Percentiles rank a stretch among this genome's conserved stretches.
phyloP scores from a whole-genome alignment of 2,888 invertebrate species.

The Panorpa germanica region DNA sequence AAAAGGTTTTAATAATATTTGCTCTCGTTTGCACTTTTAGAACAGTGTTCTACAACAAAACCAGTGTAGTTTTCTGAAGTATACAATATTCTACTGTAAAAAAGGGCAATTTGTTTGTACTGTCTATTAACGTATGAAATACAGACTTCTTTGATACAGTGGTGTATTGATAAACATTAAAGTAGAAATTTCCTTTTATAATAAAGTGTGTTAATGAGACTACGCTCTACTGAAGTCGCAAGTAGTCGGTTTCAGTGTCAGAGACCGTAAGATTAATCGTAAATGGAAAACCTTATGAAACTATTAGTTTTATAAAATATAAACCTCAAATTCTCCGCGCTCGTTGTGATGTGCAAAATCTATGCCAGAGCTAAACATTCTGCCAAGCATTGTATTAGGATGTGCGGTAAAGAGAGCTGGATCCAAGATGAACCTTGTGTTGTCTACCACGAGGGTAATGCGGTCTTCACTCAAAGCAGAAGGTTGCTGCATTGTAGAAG shows the following conservation, averaged over 20 bases:
- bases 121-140: too few relatives aligned
- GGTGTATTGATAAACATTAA: too few relatives aligned
- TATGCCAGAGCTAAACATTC: conserved; percentile 88
- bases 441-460: conserved; percentile 90
- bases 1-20: not conserved
- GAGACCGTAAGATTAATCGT: not conserved
- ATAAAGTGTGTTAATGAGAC: too few relatives aligned
- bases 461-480: conserved; percentile 37
- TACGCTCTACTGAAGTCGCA: too few relatives aligned
- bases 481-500: conserved; percentile 18
- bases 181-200: too few relatives aligned
- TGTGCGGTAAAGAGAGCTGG: conserved; percentile 83
- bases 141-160: too few relatives aligned
- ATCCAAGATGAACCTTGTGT: conserved; percentile 85
- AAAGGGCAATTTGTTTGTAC: too few relatives aligned
- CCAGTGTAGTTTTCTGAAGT: too few relatives aligned
- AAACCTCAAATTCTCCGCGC: conserved; percentile 91
- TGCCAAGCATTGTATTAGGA: conserved; percentile 98
- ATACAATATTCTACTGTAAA: too few relatives aligned
- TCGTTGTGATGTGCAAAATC: conserved; percentile 91
- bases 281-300: not conserved
- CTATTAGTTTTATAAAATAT: not conserved
- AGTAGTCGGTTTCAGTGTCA: too few relatives aligned
- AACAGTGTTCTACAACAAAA: too few relatives aligned
- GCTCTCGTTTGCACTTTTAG: too few relatives aligned